These are phyloP conservation scores for Sebastolobus alascanus DNA, from an alignment of 2,797 vertebrate species.

Conservation along the genomic window DNA sequence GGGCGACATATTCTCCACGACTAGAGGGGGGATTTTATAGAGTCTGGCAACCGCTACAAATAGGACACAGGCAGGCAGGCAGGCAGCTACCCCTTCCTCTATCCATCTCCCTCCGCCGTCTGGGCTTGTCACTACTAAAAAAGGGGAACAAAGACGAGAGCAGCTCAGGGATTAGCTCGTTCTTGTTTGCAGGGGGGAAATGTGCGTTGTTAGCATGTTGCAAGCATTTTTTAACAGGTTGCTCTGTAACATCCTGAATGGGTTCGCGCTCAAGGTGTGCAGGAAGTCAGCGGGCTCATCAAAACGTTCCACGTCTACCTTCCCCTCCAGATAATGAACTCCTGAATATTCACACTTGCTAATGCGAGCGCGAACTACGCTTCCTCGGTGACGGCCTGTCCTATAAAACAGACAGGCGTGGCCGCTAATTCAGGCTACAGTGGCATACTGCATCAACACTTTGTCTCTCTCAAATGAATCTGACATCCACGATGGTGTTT, in stretches of 20 bases:
- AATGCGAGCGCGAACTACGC: slow-evolving; percentile 33
- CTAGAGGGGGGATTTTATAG: slow-evolving; percentile 79
- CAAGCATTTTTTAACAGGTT: slow-evolving; percentile 52
- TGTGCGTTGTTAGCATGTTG: slow-evolving; percentile 60
- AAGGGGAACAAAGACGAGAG: slow-evolving; percentile 69
- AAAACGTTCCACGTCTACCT: slow-evolving; percentile 1
- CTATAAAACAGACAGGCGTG: slow-evolving; percentile 52
- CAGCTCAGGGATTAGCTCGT: slow-evolving; percentile 65
- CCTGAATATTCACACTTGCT: slow-evolving; percentile 41
- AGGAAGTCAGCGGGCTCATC: slow-evolving; percentile 33
- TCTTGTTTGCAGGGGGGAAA: slow-evolving; percentile 63
- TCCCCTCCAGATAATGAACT: slow-evolving; percentile 9
- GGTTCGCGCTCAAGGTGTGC: slow-evolving; percentile 22
- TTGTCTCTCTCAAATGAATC: slow-evolving; percentile 50
- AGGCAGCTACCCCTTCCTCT: slow-evolving; percentile 66
- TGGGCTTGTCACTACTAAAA: slow-evolving; percentile 76
- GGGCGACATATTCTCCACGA: slow-evolving; percentile 76
- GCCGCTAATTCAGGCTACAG: slow-evolving; percentile 54
- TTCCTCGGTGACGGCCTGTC: slow-evolving; percentile 52
- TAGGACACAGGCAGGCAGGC: slow-evolving; percentile 72
- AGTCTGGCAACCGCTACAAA: slow-evolving; percentile 81
- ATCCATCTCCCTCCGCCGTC: slow-evolving; percentile 66
- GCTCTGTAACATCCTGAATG: slow-evolving; percentile 28
- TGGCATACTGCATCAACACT: slow-evolving; percentile 48
- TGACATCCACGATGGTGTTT: slow-evolving; percentile 57